Evolutionary conservation across 2,888 invertebrate genomes (phyloP), one percentile per base, ranked within the genome.

Genomic region (Cataglyphis cursor): DNA sequence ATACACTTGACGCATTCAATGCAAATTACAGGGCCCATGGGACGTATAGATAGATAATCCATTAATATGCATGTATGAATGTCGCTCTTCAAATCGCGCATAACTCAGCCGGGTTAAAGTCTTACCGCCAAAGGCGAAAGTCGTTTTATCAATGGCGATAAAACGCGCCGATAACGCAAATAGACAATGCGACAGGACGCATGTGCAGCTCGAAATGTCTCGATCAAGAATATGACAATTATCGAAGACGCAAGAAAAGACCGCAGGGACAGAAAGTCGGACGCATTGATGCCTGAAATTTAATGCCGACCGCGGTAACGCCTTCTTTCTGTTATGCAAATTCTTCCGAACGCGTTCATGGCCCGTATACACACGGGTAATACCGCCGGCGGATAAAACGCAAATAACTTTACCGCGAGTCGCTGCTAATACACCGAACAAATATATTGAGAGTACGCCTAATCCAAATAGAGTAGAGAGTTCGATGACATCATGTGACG

Each of bases 321-420:
- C 59, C 75, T n/a, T 64, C 57, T 70, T 66, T 62, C 65, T 75
- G 51, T 82, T 64, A 70, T 82, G 76, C 73, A 83, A 85, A 85
- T 78, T 18, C 64, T 57, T 5, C 8, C 81, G 18, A 66, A 48
- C n/a, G 44, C 48, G 35, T 38, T 31, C 24, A 44, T 44, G 73
- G 73, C 15, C 61, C 8, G 12, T 35, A 48, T 62, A 76, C 76
- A 31, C 24, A 44, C 66, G 18, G 48, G 61, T 70, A 70, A 61
- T 48, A 70, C n/a, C 44, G 35, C 61, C 72, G 35, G n/a, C 62
- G 57, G 59, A 59, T 51, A 64, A 51, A 62, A 64, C 38, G 48
- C 61, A 18, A 48, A 81, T 66, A 51, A 61, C 59, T 59, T 73
- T 21, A 35, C 10, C 41, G 44, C 62, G 44, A 44, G 44, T 44